Evolutionary conservation across 1,140 invertebrate species (phyloP), one percentile per base, ranked within the genome.

Genomic region (Habropoda laboriosa): DNA sequence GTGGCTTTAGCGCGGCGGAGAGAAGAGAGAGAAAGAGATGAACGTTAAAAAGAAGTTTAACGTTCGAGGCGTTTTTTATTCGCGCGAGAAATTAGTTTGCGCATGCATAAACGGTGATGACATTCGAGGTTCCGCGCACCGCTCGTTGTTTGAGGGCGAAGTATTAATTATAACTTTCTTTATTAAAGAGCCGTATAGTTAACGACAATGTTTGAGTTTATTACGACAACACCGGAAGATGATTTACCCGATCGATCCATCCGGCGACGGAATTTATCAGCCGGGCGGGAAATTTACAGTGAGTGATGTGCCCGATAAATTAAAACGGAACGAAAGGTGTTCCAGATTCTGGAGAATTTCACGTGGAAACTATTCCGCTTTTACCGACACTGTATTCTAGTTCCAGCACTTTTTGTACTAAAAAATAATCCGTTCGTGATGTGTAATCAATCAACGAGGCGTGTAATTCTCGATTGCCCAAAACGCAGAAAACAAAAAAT

Each of bases 141-240:
- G 32, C 7, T 35, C 24, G n/a, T 38, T 58, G 64, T 57, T 68
- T 68, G n/a, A 16, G 40, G 55, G 8, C 30, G 55, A 78, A 78
- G 72, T 78, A 78, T 71, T 78, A 78, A 78, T 78, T 78, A 78
- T 72, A 78, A 78, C 76, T 72, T 71, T 78, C 76, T 71, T 78
- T 72, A 78, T 78, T 71, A 78, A 61, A 61, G 45, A 51, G 35
- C 38, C 45, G 40, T 71, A 38, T 35, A 61, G 55, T 72, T 71
- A 60, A 49, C 67, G 45, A 51, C 67, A n/a, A 67, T 72, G 76
- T 78, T 78, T 78, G 67, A 78, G 76, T 72, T 78, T 72, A 72
- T 72, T 57, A 58, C 35, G 76, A 78, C 67, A 78, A 32, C 55
- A 40, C 3, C 24, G 32, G 38, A 24, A 51, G 57, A 71, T 51